Percentiles rank a stretch among this genome's conserved stretches.
Conservation (phyloP, 2,797 vertebrate genomes). For the Vultur gryphus region DNA sequence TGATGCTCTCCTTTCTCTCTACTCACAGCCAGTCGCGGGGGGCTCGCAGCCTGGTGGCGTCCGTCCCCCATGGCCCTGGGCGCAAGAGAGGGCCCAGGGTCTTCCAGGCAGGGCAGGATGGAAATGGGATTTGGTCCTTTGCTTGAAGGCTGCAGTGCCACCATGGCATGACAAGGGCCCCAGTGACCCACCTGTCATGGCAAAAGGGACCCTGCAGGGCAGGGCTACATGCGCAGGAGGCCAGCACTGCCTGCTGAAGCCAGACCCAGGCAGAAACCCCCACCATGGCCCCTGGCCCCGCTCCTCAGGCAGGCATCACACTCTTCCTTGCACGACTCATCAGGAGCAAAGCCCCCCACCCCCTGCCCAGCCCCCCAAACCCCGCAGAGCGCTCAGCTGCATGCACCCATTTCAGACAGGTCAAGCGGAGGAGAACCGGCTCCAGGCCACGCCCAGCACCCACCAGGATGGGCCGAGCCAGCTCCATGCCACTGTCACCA, state of each 20-base stretch:
- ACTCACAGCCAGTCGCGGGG: not conserved
- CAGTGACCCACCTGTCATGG: not conserved
- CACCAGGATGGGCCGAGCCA: not conserved
- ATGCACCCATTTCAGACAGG: not conserved
- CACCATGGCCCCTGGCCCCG: not conserved
- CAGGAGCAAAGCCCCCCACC: not conserved
- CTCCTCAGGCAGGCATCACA: not conserved
- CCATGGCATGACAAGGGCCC: not conserved
- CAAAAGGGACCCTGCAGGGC: not conserved
- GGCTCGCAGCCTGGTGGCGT: not conserved
- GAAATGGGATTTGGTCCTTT: not conserved
- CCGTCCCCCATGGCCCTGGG: rapidly evolving
- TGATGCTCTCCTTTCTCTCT: not conserved
- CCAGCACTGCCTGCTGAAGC: not conserved
- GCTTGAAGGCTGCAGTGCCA: not conserved
- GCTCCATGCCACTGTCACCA: not conserved
- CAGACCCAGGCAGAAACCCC: not conserved
- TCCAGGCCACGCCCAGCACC: not conserved
- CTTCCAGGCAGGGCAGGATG: not conserved
- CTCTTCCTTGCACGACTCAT: rapidly evolving
- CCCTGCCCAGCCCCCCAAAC: not conserved
- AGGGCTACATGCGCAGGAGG: not conserved
- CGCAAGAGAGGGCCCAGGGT: not conserved
- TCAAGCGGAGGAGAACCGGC: not conserved
- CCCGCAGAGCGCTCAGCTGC: not conserved